Percentiles rank a stretch among this genome's conserved stretches.
Evolutionary conservation across 1,140 invertebrate genomes (phyloP).

Genomic region (Drosophila sechellia): DNA sequence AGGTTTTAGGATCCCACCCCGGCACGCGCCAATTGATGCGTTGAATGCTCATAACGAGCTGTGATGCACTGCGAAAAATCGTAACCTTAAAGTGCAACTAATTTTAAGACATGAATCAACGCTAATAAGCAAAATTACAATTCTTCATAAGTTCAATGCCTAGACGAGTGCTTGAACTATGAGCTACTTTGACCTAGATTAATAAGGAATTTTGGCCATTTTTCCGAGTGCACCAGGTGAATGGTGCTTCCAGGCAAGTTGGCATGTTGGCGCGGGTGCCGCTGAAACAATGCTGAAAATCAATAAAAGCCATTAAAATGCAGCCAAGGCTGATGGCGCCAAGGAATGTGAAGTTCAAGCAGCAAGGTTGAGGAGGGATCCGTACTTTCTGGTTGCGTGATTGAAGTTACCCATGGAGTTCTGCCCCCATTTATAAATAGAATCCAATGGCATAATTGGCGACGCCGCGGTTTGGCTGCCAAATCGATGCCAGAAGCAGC

Average conservation of each 20-base stretch:
- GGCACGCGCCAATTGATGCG: conserved; percentile 68
- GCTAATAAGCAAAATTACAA: not conserved
- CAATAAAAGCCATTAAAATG: conserved; percentile 81
- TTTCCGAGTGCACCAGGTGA: conserved; percentile 19
- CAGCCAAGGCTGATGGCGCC: conserved; percentile 54
- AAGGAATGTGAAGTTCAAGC: conserved; percentile 78
- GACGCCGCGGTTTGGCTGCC: conserved; percentile 55
- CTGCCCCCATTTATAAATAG: conserved; percentile 59
- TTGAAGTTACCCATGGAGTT: conserved; percentile 47
- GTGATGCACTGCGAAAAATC: conserved; percentile 1
- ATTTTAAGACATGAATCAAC: too few relatives aligned
- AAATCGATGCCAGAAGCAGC: conserved; percentile 73
- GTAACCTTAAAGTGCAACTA: not conserved
- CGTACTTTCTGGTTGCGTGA: conserved; percentile 56
- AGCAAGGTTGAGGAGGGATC: conserved; percentile 50
- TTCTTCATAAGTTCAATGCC: not conserved
- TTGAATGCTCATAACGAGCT: conserved; percentile 71
- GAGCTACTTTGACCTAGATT: too few relatives aligned
- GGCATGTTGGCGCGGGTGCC: conserved; percentile 27
- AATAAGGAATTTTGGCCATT: not conserved
- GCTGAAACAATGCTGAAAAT: conserved; percentile 65
- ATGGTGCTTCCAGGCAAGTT: conserved; percentile 3
- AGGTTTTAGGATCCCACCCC: conserved; percentile 25
- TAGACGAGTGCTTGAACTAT: not conserved
- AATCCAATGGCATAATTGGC: conserved; percentile 65